Evolutionary conservation across 2,113 vertebrate genomes (phyloP), one percentile per base, ranked within the genome.

Genomic region (Misgurnus anguillicaudatus): DNA sequence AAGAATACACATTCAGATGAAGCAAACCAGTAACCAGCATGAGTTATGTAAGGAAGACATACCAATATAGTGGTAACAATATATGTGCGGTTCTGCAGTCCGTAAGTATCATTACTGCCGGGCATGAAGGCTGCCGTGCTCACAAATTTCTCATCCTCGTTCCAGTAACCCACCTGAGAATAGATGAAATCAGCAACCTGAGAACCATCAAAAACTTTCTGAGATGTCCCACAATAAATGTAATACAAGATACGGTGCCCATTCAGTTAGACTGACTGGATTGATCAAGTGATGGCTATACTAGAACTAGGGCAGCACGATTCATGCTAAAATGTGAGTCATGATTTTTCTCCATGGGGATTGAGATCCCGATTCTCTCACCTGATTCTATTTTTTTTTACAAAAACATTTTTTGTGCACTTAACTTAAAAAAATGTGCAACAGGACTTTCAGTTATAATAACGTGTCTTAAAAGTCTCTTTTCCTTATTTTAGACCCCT

Each of bases 31-130:
- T 31, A 51, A 70, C 14, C 24, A 9, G n/a, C 0, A 38, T n/a
- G 71, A 14, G 4, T 6, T 16, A 14, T 21, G 7, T 41, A 24
- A 6, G 24, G 39, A 57, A 57, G 14, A 92, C 95, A 93, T 91
- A 99, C 98, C 84, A 99, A 88, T 87, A 99, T 99, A 1, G 98
- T 99, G 5, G 97, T 98, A 82, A 99, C 97, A 39, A 99, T 98
- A 86, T 98, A 99, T 0, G 96, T 99, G 71, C 95, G 94, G 85
- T 99, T 99, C 89, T 96, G 95, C 31, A 99, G 93, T 63, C 94
- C 95, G 3, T 89, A 94, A 1, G 95, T 95, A 14, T 98, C 97
- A 0, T 98, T 98, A 69, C 92, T 94, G 0, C 91, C 92, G 82
- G 94, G 94, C 41, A 93, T 85, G 61, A 95, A 94, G 4, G 92